Evolutionary conservation across 2,888 invertebrate species (phyloP).

Genomic region (Dryococelus australis): DNA sequence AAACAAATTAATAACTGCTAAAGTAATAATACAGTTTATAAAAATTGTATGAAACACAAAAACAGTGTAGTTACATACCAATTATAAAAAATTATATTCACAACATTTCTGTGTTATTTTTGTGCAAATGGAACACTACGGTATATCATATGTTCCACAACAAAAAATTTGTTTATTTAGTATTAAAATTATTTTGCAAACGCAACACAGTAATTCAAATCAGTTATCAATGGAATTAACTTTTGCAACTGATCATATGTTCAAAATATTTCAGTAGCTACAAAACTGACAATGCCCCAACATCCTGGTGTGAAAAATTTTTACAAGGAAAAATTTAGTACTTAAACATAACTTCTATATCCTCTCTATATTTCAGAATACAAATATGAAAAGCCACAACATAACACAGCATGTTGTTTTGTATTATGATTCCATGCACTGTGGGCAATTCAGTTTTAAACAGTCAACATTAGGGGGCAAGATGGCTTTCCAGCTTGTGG

Average conservation of each 20-base stretch:
- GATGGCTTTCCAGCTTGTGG: background rate
- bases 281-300: too few species aligned
- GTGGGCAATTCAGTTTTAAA: background rate
- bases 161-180: background rate
- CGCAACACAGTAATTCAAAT: background rate
- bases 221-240: background rate
- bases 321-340: too few species aligned
- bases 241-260: background rate
- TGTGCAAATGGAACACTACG: background rate
- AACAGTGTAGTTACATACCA: background rate
- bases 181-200: background rate
- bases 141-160: background rate
- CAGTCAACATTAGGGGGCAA: constrained; percentile 11
- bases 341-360: too few species aligned
- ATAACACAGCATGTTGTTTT: too few species aligned
- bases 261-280: too few species aligned
- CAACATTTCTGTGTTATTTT: background rate
- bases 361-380: too few species aligned
- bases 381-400: too few species aligned
- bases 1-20: background rate
- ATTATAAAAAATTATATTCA: background rate
- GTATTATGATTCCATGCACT: background rate
- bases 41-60: background rate
- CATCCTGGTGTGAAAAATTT: too few species aligned
- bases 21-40: background rate